Percentiles rank a stretch among this genome's conserved stretches.
Evolutionary conservation across 2,888 invertebrate genomes (phyloP).

Genomic region (Nymphalis c-album): DNA sequence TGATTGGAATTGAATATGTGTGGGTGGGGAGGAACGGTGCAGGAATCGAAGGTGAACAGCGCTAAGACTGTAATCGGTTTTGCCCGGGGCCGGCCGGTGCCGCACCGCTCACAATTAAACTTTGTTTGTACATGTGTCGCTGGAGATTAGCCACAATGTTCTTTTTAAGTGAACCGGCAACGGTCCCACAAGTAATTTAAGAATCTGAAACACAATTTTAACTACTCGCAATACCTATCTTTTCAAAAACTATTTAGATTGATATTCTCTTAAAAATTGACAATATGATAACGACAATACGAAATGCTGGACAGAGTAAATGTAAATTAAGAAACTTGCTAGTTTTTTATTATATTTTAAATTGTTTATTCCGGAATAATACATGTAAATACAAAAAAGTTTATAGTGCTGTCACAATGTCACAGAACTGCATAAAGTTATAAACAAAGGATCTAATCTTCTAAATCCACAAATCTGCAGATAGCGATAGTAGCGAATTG

Average conservation of each 20-base stretch:
- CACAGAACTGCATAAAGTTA: constrained; percentile 3
- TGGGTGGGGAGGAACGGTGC: constrained; percentile 51
- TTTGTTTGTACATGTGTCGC: constrained; percentile 81
- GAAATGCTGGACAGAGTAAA: too few relatives aligned
- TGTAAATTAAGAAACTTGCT: too few relatives aligned
- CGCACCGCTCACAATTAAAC: constrained; percentile 77
- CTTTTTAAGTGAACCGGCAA: constrained; percentile 78
- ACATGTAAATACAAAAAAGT: too few relatives aligned
- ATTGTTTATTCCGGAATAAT: too few relatives aligned
- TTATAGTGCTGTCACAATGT: too few relatives aligned
- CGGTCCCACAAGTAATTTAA: constrained; percentile 76
- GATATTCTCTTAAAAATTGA: not conserved
- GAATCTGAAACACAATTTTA: constrained; percentile 66
- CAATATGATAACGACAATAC: not conserved
- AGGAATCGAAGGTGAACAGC: constrained; percentile 78
- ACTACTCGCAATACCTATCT: constrained; percentile 47
- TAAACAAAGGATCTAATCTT: constrained; percentile 38
- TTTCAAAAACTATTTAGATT: not conserved
- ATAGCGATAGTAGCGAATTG: constrained; percentile 46
- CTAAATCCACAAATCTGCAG: constrained; percentile 39
- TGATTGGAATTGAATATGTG: constrained; percentile 81
- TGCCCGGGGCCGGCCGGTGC: constrained; percentile 61
- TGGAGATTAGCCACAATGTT: constrained; percentile 79
- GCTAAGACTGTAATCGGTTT: constrained; percentile 82
- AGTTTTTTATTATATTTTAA: too few relatives aligned